Evolutionary conservation across 2,888 invertebrate genomes (phyloP).

Genomic region (Agrochola circellaris): DNA sequence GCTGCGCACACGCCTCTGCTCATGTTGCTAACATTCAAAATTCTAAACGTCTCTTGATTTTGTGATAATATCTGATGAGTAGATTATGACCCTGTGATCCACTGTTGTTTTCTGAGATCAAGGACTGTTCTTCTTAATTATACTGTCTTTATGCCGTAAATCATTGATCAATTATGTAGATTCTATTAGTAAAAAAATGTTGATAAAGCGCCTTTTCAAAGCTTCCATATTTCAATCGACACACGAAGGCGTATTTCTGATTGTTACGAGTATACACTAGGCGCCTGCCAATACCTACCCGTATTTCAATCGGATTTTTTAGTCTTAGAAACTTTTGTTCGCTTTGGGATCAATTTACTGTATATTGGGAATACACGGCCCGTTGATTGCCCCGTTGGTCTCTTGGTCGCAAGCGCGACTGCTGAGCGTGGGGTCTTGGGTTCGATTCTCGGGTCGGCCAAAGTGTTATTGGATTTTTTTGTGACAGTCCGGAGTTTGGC

Average conservation of each 20-base stretch:
- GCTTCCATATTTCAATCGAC: constrained; percentile 2
- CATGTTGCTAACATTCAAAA: not conserved
- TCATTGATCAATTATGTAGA: not conserved
- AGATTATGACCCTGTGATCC: too few relatives aligned
- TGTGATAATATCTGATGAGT: not conserved
- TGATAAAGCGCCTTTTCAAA: constrained; percentile 37
- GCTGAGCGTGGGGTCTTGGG: too few relatives aligned
- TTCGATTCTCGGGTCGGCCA: too few relatives aligned
- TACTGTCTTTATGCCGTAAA: not conserved
- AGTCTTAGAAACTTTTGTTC: not conserved
- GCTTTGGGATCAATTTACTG: not conserved
- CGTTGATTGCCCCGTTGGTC: too few relatives aligned
- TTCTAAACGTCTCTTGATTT: too few relatives aligned
- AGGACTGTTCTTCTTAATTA: not conserved
- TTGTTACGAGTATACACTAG: constrained; percentile 15
- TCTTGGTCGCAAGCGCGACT: too few relatives aligned
- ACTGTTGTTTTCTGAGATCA: not conserved
- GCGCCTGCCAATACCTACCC: constrained; percentile 15
- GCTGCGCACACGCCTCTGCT: not conserved
- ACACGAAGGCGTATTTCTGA: not conserved
- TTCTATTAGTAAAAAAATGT: not conserved
- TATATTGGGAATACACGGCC: not conserved
- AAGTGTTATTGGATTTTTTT: too few relatives aligned
- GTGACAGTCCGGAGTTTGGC: too few relatives aligned
- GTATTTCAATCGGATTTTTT: not conserved